Percentiles rank a stretch among this genome's conserved stretches.
Conservation (phyloP, 2,888 invertebrate species). For the Metalampra italica region DNA sequence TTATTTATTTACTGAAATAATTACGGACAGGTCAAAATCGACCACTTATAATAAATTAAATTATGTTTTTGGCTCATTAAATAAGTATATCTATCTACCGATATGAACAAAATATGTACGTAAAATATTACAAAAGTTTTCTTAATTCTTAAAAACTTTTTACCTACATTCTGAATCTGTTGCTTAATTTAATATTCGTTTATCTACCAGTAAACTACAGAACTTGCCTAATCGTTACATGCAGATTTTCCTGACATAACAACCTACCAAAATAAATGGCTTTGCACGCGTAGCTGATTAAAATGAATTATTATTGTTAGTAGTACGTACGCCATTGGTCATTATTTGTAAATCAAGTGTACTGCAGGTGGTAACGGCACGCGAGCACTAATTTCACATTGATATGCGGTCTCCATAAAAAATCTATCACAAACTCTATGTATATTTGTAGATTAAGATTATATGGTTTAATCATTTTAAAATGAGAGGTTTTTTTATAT, state of each 20-base stretch:
- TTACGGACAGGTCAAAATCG: too few relatives aligned
- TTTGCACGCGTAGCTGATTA: conserved; percentile 48
- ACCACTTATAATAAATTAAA: too few relatives aligned
- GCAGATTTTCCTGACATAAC: too few relatives aligned
- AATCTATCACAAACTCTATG: conserved; percentile 2
- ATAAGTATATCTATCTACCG: too few relatives aligned
- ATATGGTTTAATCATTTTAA: too few relatives aligned
- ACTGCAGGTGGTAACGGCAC: conserved; percentile 39
- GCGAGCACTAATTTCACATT: conserved; percentile 27
- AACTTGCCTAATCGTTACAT: neutral
- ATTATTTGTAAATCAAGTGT: conserved; percentile 71
- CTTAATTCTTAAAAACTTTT: too few relatives aligned
- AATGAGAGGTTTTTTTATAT: neutral
- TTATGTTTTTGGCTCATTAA: too few relatives aligned
- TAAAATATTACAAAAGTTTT: too few relatives aligned
- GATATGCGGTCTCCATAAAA: conserved; percentile 9
- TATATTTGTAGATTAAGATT: neutral
- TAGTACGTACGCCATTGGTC: conserved; percentile 50
- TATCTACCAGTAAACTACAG: neutral
- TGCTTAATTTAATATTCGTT: too few relatives aligned
- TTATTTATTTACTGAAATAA: too few relatives aligned
- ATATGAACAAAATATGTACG: too few relatives aligned
- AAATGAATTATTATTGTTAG: conserved; percentile 56
- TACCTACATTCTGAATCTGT: too few relatives aligned
- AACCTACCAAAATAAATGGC: conserved; percentile 26